Evolutionary conservation across 2,797 vertebrate genomes (phyloP).

Genomic region (Alca torda): DNA sequence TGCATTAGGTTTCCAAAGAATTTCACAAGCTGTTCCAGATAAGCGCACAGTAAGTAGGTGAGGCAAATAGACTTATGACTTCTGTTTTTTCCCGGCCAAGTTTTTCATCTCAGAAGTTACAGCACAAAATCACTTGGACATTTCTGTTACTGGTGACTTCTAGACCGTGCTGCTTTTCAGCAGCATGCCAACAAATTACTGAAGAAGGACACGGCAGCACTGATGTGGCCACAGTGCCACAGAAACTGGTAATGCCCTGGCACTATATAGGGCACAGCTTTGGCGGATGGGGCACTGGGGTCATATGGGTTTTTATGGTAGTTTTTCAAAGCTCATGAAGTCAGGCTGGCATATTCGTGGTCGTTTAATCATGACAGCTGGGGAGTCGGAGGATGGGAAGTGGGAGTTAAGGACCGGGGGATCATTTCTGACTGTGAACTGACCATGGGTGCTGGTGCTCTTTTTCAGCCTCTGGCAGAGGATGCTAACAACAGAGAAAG

Average conservation of each 20-base stretch:
- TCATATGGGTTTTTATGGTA: fast-evolving
- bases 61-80: conserved; percentile 57
- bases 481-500: neutral
- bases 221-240: neutral
- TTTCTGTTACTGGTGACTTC: neutral
- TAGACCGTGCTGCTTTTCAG: neutral
- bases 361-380: neutral
- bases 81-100: conserved; percentile 8
- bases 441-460: neutral
- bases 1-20: conserved; percentile 30
- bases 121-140: conserved; percentile 37
- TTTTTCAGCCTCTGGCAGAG: neutral
- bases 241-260: neutral
- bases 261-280: neutral
- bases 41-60: conserved; percentile 42
- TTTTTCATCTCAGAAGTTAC: conserved; percentile 7
- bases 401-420: neutral
- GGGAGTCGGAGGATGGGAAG: neutral
- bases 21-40: conserved; percentile 56
- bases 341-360: neutral
- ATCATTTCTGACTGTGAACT: neutral
- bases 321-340: neutral
- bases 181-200: fast-evolving
- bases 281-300: neutral
- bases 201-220: neutral